These are phyloP conservation scores for Zonitis immaculata DNA, from an alignment of 2,888 invertebrate genomes.

Conservation along the genomic window DNA sequence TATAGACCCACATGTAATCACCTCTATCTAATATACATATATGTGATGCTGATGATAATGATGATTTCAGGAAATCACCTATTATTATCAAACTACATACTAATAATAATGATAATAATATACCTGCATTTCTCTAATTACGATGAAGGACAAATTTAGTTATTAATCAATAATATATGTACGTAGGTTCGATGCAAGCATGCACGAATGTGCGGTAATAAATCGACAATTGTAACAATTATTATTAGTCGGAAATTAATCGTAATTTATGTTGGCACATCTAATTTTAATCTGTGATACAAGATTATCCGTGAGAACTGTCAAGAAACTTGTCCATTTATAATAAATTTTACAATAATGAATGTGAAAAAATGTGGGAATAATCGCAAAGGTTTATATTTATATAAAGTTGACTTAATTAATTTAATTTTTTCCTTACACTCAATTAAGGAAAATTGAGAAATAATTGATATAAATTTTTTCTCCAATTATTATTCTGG, in stretches of 20 bases:
- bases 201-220: not conserved
- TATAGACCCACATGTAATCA: constrained; percentile 12
- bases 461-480: not conserved
- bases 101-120: no score
- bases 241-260: not conserved
- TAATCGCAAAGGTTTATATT: not conserved
- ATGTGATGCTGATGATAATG: constrained; percentile 11
- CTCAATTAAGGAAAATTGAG: not conserved
- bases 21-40: not conserved
- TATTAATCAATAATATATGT: not conserved
- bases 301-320: not conserved
- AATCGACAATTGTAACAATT: not conserved
- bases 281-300: no score
- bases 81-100: constrained; percentile 22
- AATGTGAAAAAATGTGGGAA: not conserved
- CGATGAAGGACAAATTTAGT: not conserved
- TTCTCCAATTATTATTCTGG: not conserved
- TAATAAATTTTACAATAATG: no score
- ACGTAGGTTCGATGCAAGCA: no score
- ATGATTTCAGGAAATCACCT: constrained; percentile 6
- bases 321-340: not conserved
- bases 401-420: not conserved
- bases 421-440: not conserved
- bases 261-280: not conserved
- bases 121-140: constrained; percentile 21